Base-by-base conservation (phyloP, 2,113 vertebrate species). In the Macrotis lagotis region DNA sequence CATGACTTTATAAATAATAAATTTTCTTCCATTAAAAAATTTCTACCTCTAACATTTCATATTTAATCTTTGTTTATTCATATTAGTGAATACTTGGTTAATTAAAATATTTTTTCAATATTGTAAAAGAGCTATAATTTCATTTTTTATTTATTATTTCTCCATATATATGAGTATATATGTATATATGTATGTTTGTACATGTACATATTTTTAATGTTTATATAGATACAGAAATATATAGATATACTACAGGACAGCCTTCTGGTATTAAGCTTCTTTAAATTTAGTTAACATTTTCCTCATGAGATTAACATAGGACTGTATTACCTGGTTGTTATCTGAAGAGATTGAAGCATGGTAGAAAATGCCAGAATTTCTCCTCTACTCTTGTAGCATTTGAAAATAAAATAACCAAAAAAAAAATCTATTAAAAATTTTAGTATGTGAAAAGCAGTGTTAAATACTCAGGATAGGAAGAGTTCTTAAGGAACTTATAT, bases 1-100 rank as follows among this genome's bases (percentile, higher is more conserved):
- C 88, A 50, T 37, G 14, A 93, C 83, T 94, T 44, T 83, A 51
- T 55, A 52, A 92, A 88, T 88, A 1, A 48, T 5, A 90, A 90
- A 47, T 24, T 90, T 0, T 93, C 52, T 74, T 83, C 50, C 91
- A 94, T 95, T 94, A 51, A 66, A 90, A 24, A 90, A 91, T 10
- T 89, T 95, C 31, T 22, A 94, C 49, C 92, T 92, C 37, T 95
- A 25, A 92, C 89, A 94, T 2, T 51, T 7, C 44, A 0, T 14
- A 55, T 96, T 97, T 97, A 24, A 88, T 51, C 91, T 0, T 49
- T 88, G 5, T 2, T 90, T 83, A 83, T 66, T 66, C 31, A 66
- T 3, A 50, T 88, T 95, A 91, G 94, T 50, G 47, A 90, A 92
- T 92, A 89, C 3, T 66, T 95, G 4, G 14, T 8, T 19, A 48